phyloP scores from a whole-genome alignment of 1,140 invertebrate species.

The Diorhabda elongata region DNA sequence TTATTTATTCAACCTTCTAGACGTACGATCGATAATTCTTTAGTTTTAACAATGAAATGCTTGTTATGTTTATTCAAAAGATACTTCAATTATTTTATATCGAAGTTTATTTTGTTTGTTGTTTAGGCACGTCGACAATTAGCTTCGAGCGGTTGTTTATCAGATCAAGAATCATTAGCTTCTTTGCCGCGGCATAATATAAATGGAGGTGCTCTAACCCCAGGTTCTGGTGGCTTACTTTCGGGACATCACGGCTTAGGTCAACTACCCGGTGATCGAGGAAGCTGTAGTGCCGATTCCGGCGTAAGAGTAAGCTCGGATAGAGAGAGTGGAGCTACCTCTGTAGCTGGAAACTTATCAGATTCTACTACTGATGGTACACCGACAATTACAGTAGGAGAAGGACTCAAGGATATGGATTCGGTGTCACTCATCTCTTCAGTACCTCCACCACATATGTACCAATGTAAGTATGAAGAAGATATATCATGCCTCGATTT shows the following conservation, averaged over 20 bases:
- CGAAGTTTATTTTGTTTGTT: background rate
- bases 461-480: constrained; percentile 65
- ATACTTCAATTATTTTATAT: background rate
- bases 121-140: constrained; percentile 64
- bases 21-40: no score
- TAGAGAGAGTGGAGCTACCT: constrained; percentile 68
- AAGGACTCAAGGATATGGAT: constrained; percentile 64
- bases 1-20: no score
- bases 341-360: constrained; percentile 68
- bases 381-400: constrained; percentile 60
- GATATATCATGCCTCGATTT: background rate
- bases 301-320: constrained; percentile 79
- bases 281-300: constrained; percentile 83
- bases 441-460: constrained; percentile 68
- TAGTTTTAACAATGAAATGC: no score
- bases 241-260: constrained; percentile 49
- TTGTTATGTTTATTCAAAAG: no score
- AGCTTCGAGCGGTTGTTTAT: constrained; percentile 65
- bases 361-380: constrained; percentile 74
- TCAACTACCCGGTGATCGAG: constrained; percentile 65
- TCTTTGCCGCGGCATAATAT: constrained; percentile 58
- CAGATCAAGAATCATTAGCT: constrained; percentile 65
- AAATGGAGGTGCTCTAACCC: constrained; percentile 61
- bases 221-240: constrained; percentile 53
- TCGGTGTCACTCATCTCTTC: constrained; percentile 70